Evolutionary conservation across 2,888 invertebrate genomes (phyloP), one percentile per base, ranked within the genome.

Genomic region (Chrysolina haemoptera): DNA sequence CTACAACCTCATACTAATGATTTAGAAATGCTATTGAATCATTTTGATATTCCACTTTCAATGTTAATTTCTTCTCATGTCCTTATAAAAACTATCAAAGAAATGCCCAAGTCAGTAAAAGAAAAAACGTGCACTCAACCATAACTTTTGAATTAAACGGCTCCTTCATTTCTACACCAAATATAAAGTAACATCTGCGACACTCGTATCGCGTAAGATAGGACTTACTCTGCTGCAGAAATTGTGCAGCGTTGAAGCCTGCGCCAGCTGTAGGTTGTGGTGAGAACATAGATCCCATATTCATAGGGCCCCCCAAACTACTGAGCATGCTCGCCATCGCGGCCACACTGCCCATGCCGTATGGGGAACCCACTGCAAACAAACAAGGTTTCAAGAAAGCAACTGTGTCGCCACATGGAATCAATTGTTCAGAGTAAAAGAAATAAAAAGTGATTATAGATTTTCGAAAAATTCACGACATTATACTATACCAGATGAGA

Each of bases 181-280:
- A 63, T 43, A 62, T 18, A 63, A 65, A 66, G 62, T 62, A 72
- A 74, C 66, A 70, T 68, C 67, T 70, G 73, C 78, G 76, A 78
- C 76, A 80, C 80, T 81, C 80, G 80, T 78, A 73, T 78, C 75
- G 76, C 73, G 65, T 76, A 66, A 70, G 62, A 72, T 72, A 62
- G 62, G 83, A 93, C 94, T 94, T 93, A 95, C 95, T 94, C 91
- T 95, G 95, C 89, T 95, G 94, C 89, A 95, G 91, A 87, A 95
- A 91, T 86, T 95, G 93, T 87, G 94, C 94, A 85, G 94, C 93
- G 90, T 91, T 93, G 89, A 91, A 92, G 68, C 91, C 91, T 84
- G 85, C 78, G 22, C 79, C 80, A 8, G 79, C 80, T 50, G 78
- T 80, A 9, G 69, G 77, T 84, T 75, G 82, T 76, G 76, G 82